Percentiles rank a stretch among this genome's conserved stretches.
Evolutionary conservation across 2,113 vertebrate genomes (phyloP).

Genomic region (Eleginops maclovinus): DNA sequence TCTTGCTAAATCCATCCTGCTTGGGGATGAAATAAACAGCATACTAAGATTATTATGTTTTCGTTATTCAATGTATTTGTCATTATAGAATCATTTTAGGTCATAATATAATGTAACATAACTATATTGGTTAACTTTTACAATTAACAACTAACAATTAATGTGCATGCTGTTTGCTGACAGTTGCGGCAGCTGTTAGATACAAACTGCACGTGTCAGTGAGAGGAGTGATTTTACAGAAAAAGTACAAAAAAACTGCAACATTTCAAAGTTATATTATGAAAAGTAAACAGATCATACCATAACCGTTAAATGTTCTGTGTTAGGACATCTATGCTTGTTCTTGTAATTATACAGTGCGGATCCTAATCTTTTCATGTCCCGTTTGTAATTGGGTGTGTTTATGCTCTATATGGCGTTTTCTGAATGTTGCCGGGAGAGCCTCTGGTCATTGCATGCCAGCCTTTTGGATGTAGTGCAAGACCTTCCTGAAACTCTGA

Average conservation of each 20-base stretch:
- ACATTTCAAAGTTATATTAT: neutral
- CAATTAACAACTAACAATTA: neutral
- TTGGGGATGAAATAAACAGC: neutral
- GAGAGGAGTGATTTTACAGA: neutral
- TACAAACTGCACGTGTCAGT: neutral
- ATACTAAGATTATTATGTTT: neutral
- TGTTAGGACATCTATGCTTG: slow-evolving; percentile 4
- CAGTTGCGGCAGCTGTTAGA: slow-evolving; percentile 2
- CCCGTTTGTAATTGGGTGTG: slow-evolving; percentile 31
- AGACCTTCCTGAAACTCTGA: slow-evolving; percentile 81
- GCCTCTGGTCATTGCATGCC: slow-evolving; percentile 62
- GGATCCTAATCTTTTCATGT: slow-evolving; percentile 27
- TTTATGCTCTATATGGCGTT: slow-evolving; percentile 22
- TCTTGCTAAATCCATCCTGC: neutral
- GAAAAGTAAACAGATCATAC: neutral
- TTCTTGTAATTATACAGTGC: slow-evolving; percentile 39
- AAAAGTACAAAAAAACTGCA: neutral
- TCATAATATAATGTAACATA: neutral
- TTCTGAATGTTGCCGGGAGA: slow-evolving; percentile 43
- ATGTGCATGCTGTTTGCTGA: neutral
- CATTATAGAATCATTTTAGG: neutral
- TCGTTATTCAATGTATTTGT: neutral
- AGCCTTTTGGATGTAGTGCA: slow-evolving; percentile 62
- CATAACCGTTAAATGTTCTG: neutral
- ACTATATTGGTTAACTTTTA: neutral